phyloP scores from a whole-genome alignment of 2,888 invertebrate species.

The Taenaris catops region DNA sequence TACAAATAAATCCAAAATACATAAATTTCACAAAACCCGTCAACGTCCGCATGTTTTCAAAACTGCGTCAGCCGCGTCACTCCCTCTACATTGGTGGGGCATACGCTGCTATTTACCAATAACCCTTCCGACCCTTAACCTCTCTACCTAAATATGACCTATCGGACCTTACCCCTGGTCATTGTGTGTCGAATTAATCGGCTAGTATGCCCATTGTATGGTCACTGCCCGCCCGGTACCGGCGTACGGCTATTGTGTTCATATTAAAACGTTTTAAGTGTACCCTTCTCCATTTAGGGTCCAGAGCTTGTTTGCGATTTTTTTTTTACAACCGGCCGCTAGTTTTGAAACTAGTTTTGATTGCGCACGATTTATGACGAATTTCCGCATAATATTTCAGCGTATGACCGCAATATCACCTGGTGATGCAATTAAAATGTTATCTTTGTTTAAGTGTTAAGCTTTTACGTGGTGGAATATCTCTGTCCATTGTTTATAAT shows the following conservation, averaged over 20 bases:
- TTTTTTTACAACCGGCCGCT: slow-evolving; percentile 20
- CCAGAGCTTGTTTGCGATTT: slow-evolving; percentile 42
- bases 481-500: too few species aligned
- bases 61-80: slow-evolving; percentile 60
- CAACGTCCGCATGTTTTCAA: slow-evolving; percentile 60
- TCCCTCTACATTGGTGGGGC: slow-evolving; percentile 46
- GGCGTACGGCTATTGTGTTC: slow-evolving; percentile 54
- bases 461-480: too few species aligned
- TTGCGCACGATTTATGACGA: slow-evolving; percentile 20
- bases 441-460: too few species aligned
- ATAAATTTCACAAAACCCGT: slow-evolving; percentile 56
- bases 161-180: slow-evolving; percentile 56
- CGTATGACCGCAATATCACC: too few species aligned
- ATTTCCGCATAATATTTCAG: slow-evolving; percentile 22
- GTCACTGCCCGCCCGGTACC: slow-evolving; percentile 58
- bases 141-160: slow-evolving; percentile 77
- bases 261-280: slow-evolving; percentile 72
- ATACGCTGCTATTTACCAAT: slow-evolving; percentile 65
- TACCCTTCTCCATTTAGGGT: slow-evolving; percentile 43
- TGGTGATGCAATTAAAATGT: too few species aligned
- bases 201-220: slow-evolving; percentile 63
- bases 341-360: slow-evolving; percentile 20
- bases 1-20: slow-evolving; percentile 33
- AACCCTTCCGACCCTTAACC: slow-evolving; percentile 72
- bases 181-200: slow-evolving; percentile 74